Conservation (phyloP, 35 echinoderm and acorn worm species). For the Ophioderma brevispina region DNA sequence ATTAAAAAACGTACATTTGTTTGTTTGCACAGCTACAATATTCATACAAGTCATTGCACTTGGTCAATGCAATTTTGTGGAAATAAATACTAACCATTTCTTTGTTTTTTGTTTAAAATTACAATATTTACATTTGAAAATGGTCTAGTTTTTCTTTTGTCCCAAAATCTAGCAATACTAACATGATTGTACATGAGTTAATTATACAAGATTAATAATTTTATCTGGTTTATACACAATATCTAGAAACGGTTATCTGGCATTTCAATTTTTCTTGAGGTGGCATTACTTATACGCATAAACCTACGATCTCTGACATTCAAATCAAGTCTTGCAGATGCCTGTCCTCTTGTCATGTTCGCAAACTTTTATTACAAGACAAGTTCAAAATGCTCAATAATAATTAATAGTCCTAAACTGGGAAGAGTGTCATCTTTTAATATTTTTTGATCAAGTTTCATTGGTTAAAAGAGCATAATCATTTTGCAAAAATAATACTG, state of each 20-base stretch:
- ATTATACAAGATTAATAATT: neutral
- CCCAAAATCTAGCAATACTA: conserved; percentile 2
- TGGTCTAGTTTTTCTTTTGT: neutral
- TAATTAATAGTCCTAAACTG: too few species aligned
- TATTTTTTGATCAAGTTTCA: too few species aligned
- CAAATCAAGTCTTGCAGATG: too few species aligned
- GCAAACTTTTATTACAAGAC: too few species aligned
- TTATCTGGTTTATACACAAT: conserved; percentile 10
- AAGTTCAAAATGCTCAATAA: too few species aligned
- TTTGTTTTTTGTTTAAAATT: conserved; percentile 11
- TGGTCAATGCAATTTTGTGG: neutral
- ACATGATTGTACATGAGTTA: conserved; percentile 7
- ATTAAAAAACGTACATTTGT: neutral
- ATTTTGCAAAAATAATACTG: too few species aligned
- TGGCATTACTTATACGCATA: too few species aligned
- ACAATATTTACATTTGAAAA: neutral
- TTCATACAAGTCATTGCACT: conserved; percentile 3
- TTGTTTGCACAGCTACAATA: neutral
- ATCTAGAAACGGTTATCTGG: neutral
- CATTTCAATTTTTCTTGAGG: neutral
- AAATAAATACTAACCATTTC: conserved; percentile 14
- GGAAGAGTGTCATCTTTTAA: too few species aligned
- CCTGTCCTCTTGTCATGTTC: too few species aligned
- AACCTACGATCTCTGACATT: too few species aligned
- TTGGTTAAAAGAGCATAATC: too few species aligned